phyloP scores from a whole-genome alignment of 30 jellyfish, hydroid and myxozoan species.

The Haliclystus octoradiatus region DNA sequence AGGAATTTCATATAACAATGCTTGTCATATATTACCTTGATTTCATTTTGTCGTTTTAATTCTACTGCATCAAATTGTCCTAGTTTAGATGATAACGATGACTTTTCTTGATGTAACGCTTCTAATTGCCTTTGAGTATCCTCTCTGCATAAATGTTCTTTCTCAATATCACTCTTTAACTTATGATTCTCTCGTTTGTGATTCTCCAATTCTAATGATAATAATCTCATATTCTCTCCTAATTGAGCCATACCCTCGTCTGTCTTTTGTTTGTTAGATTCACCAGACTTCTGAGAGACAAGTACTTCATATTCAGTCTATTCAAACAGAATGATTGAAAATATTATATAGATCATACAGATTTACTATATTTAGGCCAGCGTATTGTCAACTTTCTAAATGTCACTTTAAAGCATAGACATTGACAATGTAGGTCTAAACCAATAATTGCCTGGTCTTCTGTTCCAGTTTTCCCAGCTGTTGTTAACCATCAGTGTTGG shows the following conservation, averaged over 20 bases:
- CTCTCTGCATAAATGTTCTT: neutral
- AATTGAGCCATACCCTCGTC: neutral
- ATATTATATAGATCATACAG: neutral
- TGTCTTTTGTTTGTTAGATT: neutral
- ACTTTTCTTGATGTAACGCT: neutral
- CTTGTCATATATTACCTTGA: too few relatives aligned
- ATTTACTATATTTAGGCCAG: too few relatives aligned
- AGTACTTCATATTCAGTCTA: neutral
- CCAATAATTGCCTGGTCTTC: too few relatives aligned
- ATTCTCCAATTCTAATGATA: neutral
- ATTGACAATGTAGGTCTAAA: too few relatives aligned
- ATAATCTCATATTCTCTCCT: neutral
- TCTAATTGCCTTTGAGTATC: neutral
- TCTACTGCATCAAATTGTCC: neutral
- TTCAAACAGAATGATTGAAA: too few relatives aligned
- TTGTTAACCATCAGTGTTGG: too few relatives aligned
- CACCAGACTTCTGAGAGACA: neutral
- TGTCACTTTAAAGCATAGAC: too few relatives aligned
- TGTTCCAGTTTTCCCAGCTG: too few relatives aligned
- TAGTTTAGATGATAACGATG: neutral
- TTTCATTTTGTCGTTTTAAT: neutral
- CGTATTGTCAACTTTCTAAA: too few relatives aligned
- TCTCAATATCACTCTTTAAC: neutral
- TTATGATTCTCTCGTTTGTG: neutral
- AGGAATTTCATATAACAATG: too few relatives aligned